Conservation (phyloP, 2,888 invertebrate genomes). For the Brachynemurus nebulosus region DNA sequence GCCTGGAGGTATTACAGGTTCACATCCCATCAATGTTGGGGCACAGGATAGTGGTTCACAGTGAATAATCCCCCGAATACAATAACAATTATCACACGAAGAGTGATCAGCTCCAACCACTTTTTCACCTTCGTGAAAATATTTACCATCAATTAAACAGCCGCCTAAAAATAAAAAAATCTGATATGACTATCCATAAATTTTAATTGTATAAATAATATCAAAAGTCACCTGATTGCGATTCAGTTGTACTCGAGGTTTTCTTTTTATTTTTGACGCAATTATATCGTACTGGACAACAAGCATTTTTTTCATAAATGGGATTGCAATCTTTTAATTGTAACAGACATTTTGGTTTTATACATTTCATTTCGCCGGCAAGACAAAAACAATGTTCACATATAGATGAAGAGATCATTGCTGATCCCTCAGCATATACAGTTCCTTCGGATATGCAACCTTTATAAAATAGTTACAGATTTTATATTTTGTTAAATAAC, state of each 20-base stretch:
- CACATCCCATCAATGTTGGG: conserved; percentile 59
- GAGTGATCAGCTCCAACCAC: conserved; percentile 41
- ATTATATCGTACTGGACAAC: conserved; percentile 72
- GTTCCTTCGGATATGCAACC: conserved; percentile 59
- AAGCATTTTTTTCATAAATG: conserved; percentile 46
- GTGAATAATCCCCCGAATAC: conserved; percentile 54
- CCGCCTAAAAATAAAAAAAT: conserved; percentile 28
- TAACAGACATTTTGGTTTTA: conserved; percentile 65
- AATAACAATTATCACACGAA: conserved; percentile 68
- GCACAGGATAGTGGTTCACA: conserved; percentile 68
- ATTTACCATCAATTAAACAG: conserved; percentile 45
- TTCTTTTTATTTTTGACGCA: conserved; percentile 33
- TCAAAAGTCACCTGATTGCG: not conserved
- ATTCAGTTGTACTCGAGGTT: conserved; percentile 16
- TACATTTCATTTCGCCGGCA: conserved; percentile 56
- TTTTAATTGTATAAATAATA: not conserved
- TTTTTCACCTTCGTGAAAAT: conserved; percentile 57
- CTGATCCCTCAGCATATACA: conserved; percentile 65
- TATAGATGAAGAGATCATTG: conserved; percentile 62
- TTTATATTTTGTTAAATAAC: no score
- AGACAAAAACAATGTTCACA: conserved; percentile 78
- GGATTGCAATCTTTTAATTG: conserved; percentile 58
- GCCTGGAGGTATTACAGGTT: conserved; percentile 57
- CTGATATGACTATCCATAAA: not conserved
- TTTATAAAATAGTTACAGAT: no score